Evolutionary conservation across 2,113 vertebrate genomes (phyloP).

Genomic region (Polypterus senegalus): DNA sequence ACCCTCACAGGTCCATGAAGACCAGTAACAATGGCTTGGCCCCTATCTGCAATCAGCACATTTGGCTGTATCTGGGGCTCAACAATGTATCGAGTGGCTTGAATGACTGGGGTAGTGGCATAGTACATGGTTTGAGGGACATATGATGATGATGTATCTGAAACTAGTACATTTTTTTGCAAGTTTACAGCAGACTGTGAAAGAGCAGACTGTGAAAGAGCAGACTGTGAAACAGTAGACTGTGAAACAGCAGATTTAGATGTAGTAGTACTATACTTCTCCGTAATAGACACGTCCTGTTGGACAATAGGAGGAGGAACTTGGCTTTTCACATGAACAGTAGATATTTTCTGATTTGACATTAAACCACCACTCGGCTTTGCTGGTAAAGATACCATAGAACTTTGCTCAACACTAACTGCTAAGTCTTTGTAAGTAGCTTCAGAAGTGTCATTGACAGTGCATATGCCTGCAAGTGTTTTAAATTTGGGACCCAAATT

Average conservation of each 20-base stretch:
- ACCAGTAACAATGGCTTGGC: slow-evolving; percentile 9
- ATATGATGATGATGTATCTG: slow-evolving; percentile 36
- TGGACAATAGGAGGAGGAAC: slow-evolving; percentile 23
- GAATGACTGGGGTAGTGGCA: slow-evolving; percentile 33
- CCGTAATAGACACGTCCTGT: slow-evolving; percentile 15
- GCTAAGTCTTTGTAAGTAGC: slow-evolving; percentile 12
- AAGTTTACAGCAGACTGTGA: slow-evolving; percentile 18
- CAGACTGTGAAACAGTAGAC: slow-evolving; percentile 3
- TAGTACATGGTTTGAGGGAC: slow-evolving; percentile 52
- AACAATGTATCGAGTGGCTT: slow-evolving; percentile 37
- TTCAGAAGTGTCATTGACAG: slow-evolving; percentile 39
- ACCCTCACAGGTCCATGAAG: slow-evolving; percentile 22
- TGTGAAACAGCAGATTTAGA: slow-evolving; percentile 6
- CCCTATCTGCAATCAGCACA: slow-evolving; percentile 30
- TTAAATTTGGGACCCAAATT: slow-evolving; percentile 80
- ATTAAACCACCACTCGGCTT: not conserved
- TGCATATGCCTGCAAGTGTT: slow-evolving; percentile 77
- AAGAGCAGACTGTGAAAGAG: slow-evolving; percentile 6
- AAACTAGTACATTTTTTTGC: slow-evolving; percentile 31
- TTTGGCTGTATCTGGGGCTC: slow-evolving; percentile 37
- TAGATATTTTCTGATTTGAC: not conserved
- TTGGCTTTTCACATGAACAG: not conserved
- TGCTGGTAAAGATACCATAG: slow-evolving; percentile 6
- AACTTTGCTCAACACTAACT: not conserved
- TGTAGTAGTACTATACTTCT: slow-evolving; percentile 2